These are phyloP conservation scores for Tetranychus piercei DNA, from an alignment of 2,888 invertebrate genomes.

Conservation along the genomic window DNA sequence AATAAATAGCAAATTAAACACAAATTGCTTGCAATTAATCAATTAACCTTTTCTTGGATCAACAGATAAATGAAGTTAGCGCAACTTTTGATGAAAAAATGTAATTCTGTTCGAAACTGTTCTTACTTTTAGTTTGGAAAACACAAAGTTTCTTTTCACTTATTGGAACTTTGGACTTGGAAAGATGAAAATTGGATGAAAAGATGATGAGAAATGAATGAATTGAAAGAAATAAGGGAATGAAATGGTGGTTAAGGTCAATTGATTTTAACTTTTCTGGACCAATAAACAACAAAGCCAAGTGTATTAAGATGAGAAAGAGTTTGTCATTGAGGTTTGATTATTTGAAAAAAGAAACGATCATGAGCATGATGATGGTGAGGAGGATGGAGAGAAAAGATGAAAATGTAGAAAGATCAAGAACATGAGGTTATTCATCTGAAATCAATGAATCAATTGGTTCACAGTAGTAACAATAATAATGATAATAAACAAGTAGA, in stretches of 20 bases:
- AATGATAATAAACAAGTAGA: background rate
- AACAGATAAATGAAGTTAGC: too few relatives aligned
- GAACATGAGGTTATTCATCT: constrained; percentile 1
- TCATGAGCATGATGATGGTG: background rate
- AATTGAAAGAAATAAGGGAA: background rate
- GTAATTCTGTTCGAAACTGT: too few relatives aligned
- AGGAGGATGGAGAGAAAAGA: background rate
- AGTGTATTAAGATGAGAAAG: background rate
- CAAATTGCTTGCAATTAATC: too few relatives aligned
- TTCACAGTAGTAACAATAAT: background rate
- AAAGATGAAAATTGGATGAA: background rate
- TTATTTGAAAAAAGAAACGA: background rate
- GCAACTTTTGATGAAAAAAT: too few relatives aligned
- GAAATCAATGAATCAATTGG: background rate
- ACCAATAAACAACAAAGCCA: background rate
- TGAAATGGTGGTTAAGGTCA: background rate
- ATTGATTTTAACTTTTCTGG: background rate
- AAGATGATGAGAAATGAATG: background rate
- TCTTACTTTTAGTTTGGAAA: too few relatives aligned
- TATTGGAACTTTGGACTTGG: background rate
- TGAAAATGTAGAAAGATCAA: background rate
- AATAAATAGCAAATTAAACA: too few relatives aligned
- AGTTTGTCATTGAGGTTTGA: constrained; percentile 6
- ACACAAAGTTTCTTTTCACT: too few relatives aligned
- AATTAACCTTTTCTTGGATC: too few relatives aligned